A percentile compares a stretch with the other conserved stretches of the same genome.
These are phyloP conservation scores for Rhadinocentrus ornatus DNA, from an alignment of 2,797 vertebrate genomes.

Conservation along the genomic window DNA sequence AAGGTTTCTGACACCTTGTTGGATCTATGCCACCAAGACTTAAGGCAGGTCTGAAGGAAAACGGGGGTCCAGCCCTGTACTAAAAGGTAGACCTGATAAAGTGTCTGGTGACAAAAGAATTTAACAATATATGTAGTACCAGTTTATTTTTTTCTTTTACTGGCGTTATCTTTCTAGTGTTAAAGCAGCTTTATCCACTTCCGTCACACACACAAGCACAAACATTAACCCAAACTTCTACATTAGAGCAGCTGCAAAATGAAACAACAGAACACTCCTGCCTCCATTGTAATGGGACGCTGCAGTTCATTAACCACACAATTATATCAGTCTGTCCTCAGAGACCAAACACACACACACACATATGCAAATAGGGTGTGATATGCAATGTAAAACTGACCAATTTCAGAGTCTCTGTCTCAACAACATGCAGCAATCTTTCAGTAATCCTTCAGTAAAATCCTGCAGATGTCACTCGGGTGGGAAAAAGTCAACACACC, in stretches of 20 bases:
- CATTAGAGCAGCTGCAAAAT: constrained; percentile 7
- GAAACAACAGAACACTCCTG: constrained; percentile 3
- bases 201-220: constrained; percentile 3
- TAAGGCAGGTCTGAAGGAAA: too few relatives aligned
- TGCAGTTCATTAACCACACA: constrained; percentile 22
- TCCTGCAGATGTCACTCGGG: not conserved
- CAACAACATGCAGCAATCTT: not conserved
- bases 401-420: not conserved
- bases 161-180: not conserved
- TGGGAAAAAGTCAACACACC: too few relatives aligned
- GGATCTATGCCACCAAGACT: too few relatives aligned
- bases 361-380: not conserved
- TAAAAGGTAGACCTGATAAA: too few relatives aligned
- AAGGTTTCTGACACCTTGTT: too few relatives aligned
- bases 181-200: not conserved
- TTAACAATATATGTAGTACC: too few relatives aligned
- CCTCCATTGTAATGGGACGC: constrained; percentile 20
- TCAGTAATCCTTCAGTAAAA: not conserved
- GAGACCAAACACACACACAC: constrained; percentile 22
- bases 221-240: constrained; percentile 2
- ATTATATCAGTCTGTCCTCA: constrained; percentile 29
- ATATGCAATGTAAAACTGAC: constrained; percentile 1
- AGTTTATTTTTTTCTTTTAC: not conserved
- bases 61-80: too few relatives aligned
- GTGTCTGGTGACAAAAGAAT: too few relatives aligned